Conservation (phyloP, 2,888 invertebrate species). For the Syritta pipiens region DNA sequence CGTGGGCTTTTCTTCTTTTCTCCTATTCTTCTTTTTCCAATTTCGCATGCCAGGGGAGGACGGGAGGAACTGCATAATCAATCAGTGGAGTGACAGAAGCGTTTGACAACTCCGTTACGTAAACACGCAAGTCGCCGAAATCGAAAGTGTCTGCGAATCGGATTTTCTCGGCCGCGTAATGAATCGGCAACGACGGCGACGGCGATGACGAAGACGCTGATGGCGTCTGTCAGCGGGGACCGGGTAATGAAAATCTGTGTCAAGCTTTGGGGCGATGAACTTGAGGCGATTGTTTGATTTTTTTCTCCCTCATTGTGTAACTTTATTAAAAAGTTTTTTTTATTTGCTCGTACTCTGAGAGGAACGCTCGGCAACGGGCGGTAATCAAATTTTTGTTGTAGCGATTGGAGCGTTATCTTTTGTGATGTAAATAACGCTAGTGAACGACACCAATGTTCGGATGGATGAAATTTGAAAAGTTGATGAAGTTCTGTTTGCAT, state of each 20-base stretch:
- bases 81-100: slow-evolving; percentile 9
- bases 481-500: no score
- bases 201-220: no score
- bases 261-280: slow-evolving; percentile 5
- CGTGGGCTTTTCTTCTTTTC: not conserved
- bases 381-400: no score
- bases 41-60: not conserved
- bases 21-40: not conserved
- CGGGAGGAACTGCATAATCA: not conserved
- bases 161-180: not conserved
- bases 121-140: slow-evolving; percentile 5
- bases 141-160: slow-evolving; percentile 21
- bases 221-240: no score
- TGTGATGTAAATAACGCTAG: no score
- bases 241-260: slow-evolving; percentile 13
- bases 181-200: no score
- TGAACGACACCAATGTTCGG: no score
- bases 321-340: not conserved
- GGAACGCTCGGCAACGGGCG: no score
- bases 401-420: no score
- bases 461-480: no score
- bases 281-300: not conserved
- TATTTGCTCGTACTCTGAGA: no score
- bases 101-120: slow-evolving; percentile 4
- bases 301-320: slow-evolving; percentile 14